Base-by-base conservation (phyloP, 2,113 vertebrate genomes). In the Cavia porcellus region DNA sequence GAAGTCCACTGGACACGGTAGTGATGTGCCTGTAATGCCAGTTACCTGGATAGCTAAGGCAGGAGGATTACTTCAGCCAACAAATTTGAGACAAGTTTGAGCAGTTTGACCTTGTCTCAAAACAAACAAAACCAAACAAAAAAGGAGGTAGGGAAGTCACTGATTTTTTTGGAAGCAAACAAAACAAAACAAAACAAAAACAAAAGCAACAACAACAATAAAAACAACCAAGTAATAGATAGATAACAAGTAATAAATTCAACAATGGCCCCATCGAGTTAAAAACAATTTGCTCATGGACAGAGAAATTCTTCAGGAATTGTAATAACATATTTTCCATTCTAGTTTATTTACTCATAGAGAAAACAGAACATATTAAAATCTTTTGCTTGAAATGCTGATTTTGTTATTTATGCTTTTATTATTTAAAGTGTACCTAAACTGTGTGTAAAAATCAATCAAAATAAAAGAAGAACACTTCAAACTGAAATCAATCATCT, bases 321-420 rank as follows among this genome's bases (percentile, higher is more conserved):
- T 14, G 19, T 86, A 70, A 66, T 79, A 47, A 45, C 75, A 75
- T 66, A 32, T 80, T 70, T 89, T 86, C 66, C 15, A 66, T 81
- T 90, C 47, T 93, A 81, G 79, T 83, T 86, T 92, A 77, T 77
- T 32, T 47, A 64, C 35, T 66, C 32, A 57, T 81, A 64, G 59
- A 92, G 74, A 77, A 94, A 30, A 57, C 1, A 66, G 14, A 90
- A 75, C 15, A 95, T 1, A 38, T 88, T 38, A 61, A 88, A 95
- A 88, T 81, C 12, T 80, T 90, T 90, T 93, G 47, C 13, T 77
- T 77, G 25, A 47, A 30, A 77, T 86, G 42, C 42, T 61, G 45
- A 82, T 84, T 86, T 45, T 94, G 14, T 50, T 88, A 52, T 62
- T 68, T 86, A 32, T 86, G 20, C 24, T 86, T 95, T 89, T 81